phyloP scores from a whole-genome alignment of 2,113 vertebrate species.

The Saccopteryx bilineata region DNA sequence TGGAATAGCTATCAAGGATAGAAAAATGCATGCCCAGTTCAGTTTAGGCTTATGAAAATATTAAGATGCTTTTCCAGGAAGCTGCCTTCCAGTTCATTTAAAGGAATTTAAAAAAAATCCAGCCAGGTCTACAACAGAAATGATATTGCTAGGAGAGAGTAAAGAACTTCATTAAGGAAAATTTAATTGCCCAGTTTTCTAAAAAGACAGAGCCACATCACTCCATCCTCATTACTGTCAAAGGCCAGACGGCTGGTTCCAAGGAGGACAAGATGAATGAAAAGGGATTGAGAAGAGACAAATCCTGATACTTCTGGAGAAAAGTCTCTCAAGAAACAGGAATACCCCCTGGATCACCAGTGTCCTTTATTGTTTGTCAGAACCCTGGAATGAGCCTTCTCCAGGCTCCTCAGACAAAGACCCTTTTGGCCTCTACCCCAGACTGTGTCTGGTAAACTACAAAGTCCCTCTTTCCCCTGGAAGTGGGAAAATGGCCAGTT shows the following conservation, averaged over 20 bases:
- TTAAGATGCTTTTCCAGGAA: constrained; percentile 30
- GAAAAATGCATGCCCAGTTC: constrained; percentile 39
- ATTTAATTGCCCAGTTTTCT: constrained; percentile 71
- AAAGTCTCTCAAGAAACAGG: constrained; percentile 74
- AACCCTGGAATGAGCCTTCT: constrained; percentile 11
- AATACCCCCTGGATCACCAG: not conserved
- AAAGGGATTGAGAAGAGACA: constrained; percentile 55
- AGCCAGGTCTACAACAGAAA: not conserved
- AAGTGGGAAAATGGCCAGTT: constrained; percentile 67
- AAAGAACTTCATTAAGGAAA: constrained; percentile 7
- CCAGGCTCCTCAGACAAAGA: constrained; percentile 3
- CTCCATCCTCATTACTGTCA: constrained; percentile 38
- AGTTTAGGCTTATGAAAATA: constrained; percentile 24
- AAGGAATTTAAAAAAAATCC: constrained; percentile 28
- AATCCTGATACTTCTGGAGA: not conserved
- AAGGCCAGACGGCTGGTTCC: constrained; percentile 44
- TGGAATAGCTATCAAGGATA: constrained; percentile 69
- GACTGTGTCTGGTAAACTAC: constrained; percentile 5
- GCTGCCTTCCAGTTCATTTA: constrained; percentile 34
- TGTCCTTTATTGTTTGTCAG: constrained; percentile 61
- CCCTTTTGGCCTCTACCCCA: constrained; percentile 5
- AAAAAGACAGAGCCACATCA: constrained; percentile 59
- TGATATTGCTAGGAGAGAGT: not conserved
- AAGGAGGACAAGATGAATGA: constrained; percentile 56
- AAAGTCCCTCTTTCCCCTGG: constrained; percentile 54